These are phyloP conservation scores for Cuculus canorus DNA, from an alignment of 2,797 vertebrate species.

Conservation along the genomic window DNA sequence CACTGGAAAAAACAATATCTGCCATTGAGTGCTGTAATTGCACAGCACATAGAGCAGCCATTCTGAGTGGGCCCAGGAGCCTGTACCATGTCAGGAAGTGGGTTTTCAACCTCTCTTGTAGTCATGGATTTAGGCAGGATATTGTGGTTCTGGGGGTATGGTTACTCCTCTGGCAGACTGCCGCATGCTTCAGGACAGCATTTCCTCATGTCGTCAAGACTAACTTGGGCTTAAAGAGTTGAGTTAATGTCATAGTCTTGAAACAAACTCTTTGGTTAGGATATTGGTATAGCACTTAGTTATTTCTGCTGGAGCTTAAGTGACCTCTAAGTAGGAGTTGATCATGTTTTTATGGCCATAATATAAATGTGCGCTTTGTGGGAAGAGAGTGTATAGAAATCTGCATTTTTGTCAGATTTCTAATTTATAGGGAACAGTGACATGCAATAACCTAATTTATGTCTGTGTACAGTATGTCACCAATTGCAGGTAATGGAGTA, in stretches of 20 bases:
- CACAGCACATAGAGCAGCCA: background rate
- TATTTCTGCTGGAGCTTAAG: background rate
- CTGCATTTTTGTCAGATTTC: conserved; percentile 25
- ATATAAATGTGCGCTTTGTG: background rate
- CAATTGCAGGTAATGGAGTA: background rate
- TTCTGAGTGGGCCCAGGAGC: background rate
- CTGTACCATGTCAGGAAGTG: background rate
- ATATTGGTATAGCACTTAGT: background rate
- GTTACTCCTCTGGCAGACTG: background rate
- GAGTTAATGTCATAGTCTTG: background rate
- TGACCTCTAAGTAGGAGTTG: conserved; percentile 25
- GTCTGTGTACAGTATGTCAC: conserved; percentile 8
- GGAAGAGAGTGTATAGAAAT: background rate
- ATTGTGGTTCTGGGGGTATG: background rate
- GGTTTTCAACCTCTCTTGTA: background rate
- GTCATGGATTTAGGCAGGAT: background rate
- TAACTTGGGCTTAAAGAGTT: background rate
- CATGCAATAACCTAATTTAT: conserved; percentile 17
- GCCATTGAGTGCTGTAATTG: background rate
- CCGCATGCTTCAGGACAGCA: background rate
- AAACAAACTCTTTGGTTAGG: background rate
- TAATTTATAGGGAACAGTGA: conserved; percentile 13
- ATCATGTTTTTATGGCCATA: conserved; percentile 14
- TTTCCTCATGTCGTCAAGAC: background rate
- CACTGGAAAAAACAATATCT: rapidly evolving